A percentile compares a stretch with the other conserved stretches of the same genome.
Conservation (phyloP, 2,113 vertebrate species). For the Herpetotheres cachinnans region DNA sequence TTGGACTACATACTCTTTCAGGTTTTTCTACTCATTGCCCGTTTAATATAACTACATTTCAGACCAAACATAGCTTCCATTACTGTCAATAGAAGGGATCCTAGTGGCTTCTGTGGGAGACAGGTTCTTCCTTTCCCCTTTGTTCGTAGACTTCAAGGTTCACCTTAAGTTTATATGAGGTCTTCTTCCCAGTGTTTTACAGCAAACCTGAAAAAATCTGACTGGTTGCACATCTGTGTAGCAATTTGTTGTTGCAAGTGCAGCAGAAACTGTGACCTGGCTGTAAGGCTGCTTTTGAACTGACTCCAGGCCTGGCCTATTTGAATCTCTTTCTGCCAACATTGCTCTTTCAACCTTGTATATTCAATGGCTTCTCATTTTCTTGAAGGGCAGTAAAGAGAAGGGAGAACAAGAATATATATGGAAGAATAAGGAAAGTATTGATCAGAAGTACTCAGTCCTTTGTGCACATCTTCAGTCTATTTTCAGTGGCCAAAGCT, state of each 20-base stretch:
- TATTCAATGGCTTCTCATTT: not conserved
- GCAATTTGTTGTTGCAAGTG: fast-evolving
- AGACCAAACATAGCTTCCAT: not conserved
- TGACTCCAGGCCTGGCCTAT: not conserved
- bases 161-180: not conserved
- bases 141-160: not conserved
- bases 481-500: not conserved
- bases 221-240: not conserved
- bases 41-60: not conserved
- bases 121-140: not conserved
- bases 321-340: not conserved
- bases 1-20: not conserved
- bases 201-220: not conserved
- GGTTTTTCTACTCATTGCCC: not conserved
- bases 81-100: not conserved
- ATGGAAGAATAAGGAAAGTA: not conserved
- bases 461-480: not conserved
- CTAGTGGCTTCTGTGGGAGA: not conserved
- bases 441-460: not conserved
- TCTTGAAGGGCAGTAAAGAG: not conserved
- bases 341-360: not conserved
- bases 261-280: not conserved
- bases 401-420: not conserved
- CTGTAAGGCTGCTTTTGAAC: not conserved
- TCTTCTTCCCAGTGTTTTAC: not conserved